Evolutionary conservation across 2,797 vertebrate genomes (phyloP).

Genomic region (Paramormyrops hopkinsi): DNA sequence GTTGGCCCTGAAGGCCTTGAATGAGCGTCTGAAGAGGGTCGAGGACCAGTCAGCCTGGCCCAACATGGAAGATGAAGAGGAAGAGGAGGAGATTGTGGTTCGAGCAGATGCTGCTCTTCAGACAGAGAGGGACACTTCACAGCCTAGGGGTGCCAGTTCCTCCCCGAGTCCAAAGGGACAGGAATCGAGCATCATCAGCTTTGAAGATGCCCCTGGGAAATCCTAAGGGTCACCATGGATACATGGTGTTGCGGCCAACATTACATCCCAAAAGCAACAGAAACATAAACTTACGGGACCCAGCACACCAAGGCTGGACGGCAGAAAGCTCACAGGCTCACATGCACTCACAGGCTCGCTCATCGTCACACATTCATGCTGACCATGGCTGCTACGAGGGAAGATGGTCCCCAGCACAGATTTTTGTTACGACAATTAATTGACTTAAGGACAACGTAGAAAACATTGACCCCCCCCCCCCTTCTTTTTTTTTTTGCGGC

Average conservation of each 20-base stretch:
- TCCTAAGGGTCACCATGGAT: conserved; percentile 60
- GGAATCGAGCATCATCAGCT: conserved; percentile 88
- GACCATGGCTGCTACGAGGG: neutral
- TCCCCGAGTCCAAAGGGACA: conserved; percentile 55
- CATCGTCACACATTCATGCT: conserved; percentile 24
- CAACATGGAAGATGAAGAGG: conserved; percentile 94
- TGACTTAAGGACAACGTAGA: conserved; percentile 23
- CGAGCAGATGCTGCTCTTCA: conserved; percentile 66
- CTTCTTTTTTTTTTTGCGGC: neutral
- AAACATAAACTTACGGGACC: neutral
- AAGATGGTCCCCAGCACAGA: neutral
- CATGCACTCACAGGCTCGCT: neutral
- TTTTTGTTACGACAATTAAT: conserved; percentile 22
- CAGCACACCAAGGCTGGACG: neutral
- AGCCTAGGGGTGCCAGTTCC: conserved; percentile 30
- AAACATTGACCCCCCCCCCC: conserved; percentile 17
- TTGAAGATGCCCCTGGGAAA: conserved; percentile 77
- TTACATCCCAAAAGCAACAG: conserved; percentile 28
- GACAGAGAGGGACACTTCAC: conserved; percentile 46
- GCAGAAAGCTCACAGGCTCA: neutral
- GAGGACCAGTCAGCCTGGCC: conserved; percentile 95
- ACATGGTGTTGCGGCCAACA: conserved; percentile 16
- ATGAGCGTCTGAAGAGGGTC: conserved; percentile 88
- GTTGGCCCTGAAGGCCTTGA: conserved; percentile 90
- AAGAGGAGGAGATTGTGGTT: conserved; percentile 77